Evolutionary conservation across 2,888 invertebrate species (phyloP), one percentile per base, ranked within the genome.

Genomic region (Panorpa germanica): DNA sequence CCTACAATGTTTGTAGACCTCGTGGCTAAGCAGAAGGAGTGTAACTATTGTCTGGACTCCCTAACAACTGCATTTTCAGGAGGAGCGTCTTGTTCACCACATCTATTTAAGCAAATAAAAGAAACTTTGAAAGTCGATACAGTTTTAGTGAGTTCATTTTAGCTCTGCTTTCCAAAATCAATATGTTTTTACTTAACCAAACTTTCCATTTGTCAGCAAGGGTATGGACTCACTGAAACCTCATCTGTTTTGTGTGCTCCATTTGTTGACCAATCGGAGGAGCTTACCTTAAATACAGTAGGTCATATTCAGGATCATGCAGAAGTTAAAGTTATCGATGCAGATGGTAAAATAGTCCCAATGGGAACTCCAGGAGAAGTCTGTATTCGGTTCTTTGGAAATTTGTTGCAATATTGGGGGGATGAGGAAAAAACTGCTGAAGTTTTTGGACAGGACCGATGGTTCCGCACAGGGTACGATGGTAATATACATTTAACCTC

Each of bases 1-100:
- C 86, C 88, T 1, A 86, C 88, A 2, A 86, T 88, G 86, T 80
- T 70, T 50, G 67, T 81, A 24, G 83, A 85, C 47, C 60, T 82
- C 43, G 45, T 85, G 29, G 55, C 59, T 24, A 45, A 45, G 11
- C 56, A 60, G 38, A 47, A 48, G 26, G 41, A 47, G 32, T 44
- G 55, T 19, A 48, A 51, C 4, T 45, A 50, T 14, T 47, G 55
- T 8, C 55, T 60, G 26, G 57, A 61, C 21, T 48, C 52, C 0
- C 48, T 60, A 0, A 50, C 58, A 21, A 45, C 63, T 24, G 81
- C 77, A 0, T 46, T 78, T 5, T 69, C 70, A 29, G 82, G 77
- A 1, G 88, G 83, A 4, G 67, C 86, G 1, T 67, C 74, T 0
- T 77, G 78, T 47, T 71, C 82, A n/a, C 67, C 70, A 0, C 54